Conservation (phyloP, 1,140 invertebrate genomes). For the Agrypnia vestita region DNA sequence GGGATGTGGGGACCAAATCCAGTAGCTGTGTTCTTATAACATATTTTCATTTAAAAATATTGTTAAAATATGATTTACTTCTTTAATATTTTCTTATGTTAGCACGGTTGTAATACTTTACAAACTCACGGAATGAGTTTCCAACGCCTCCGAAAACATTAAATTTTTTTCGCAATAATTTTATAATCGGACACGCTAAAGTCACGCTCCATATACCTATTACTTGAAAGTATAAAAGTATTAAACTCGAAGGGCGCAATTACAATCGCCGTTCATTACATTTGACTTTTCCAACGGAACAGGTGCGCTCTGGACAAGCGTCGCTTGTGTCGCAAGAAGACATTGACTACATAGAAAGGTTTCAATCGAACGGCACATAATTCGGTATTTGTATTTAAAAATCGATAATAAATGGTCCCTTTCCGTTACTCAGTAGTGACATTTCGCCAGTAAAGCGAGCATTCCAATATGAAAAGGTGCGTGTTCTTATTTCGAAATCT, state of each 20-base stretch:
- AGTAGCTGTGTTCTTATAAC: too few species aligned
- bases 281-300: slow-evolving; percentile 21
- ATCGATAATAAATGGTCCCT: slow-evolving; percentile 3
- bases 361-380: background rate
- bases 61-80: too few species aligned
- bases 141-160: background rate
- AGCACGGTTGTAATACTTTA: too few species aligned
- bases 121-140: background rate
- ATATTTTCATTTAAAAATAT: too few species aligned
- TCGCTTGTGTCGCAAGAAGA: slow-evolving; percentile 20
- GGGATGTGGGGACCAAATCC: too few species aligned
- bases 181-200: background rate
- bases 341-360: slow-evolving; percentile 28
- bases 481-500: slow-evolving; percentile 22
- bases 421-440: background rate
- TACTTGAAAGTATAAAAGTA: background rate
- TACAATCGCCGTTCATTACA: slow-evolving; percentile 12
- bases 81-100: too few species aligned
- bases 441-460: background rate
- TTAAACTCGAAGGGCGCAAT: slow-evolving; percentile 13
- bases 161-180: background rate
- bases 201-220: background rate
- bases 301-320: slow-evolving; percentile 19
- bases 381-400: slow-evolving; percentile 10
- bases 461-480: slow-evolving; percentile 25